Conservation (phyloP, 2,113 vertebrate genomes). For the Phodopus roborovskii region DNA sequence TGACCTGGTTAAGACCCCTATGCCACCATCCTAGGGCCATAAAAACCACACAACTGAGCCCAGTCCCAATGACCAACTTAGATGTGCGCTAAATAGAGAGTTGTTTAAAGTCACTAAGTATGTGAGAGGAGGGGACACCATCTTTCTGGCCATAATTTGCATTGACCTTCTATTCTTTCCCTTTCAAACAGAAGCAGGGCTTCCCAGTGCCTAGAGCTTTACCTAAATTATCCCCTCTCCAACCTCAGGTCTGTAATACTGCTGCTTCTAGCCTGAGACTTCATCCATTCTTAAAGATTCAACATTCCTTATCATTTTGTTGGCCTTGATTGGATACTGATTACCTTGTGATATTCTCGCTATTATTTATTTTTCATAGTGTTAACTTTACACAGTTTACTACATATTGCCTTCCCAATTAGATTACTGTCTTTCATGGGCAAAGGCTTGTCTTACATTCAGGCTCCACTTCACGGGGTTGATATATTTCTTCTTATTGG, state of each 20-base stretch:
- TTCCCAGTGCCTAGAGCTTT: neutral
- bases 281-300: neutral
- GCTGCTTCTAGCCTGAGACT: neutral
- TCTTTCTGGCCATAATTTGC: neutral
- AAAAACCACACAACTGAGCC: neutral
- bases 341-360: neutral
- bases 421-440: neutral
- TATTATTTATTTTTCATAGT: neutral
- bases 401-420: neutral
- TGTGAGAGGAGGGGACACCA: neutral
- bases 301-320: neutral
- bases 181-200: slow-evolving; percentile 6
- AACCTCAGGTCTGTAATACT: neutral
- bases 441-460: slow-evolving; percentile 23
- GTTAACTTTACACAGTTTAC: neutral
- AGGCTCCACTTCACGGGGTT: neutral
- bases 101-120: neutral
- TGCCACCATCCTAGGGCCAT: neutral
- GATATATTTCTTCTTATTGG: neutral
- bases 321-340: neutral
- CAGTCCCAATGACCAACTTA: neutral
- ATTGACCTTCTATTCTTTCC: neutral
- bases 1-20: neutral
- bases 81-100: neutral
- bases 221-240: neutral